Evolutionary conservation across 2,888 invertebrate species (phyloP), one percentile per base, ranked within the genome.

Genomic region (Tridacna gigas): DNA sequence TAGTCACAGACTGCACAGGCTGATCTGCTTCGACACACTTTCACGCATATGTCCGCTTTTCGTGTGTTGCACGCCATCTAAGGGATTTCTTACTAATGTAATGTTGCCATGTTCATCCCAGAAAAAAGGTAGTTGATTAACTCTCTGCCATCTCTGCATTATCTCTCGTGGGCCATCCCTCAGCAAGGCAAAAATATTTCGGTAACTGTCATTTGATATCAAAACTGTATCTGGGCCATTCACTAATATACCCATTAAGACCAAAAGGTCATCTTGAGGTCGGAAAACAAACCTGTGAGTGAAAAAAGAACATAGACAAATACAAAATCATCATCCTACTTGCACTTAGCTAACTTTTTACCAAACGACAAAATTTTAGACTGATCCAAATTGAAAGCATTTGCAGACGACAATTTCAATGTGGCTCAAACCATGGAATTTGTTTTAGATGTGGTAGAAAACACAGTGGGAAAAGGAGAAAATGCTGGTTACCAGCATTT

Each of bases 151-250:
- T 5, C 45, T 13, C 5, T 45, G 67, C 37, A 67, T 20, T 18
- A 37, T 67, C 13, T 67, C 67, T 67, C 45, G 37, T 15, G n/a
- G 2, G n/a, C 2, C 20, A 45, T 67, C 45, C 11, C 37, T 11
- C 45, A 67, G 45, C n/a, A 67, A 45, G 13, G 9, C 13, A 22
- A 67, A 18, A 5, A 45, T 37, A 18, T 67, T 45, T 22, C 67
- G 15, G 20, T 45, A 67, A 45, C 45, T 28, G 28, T 67, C 67
- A 67, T 67, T 67, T 18, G 67, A 67, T 5, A 67, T 45, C 3
- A 45, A n/a, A 4, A 67, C 28, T 37, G 67, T 67, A 5, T 67
- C 45, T 20, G 67, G 67, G 2, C 67, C 67, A 45, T 67, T 67
- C 12, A 67, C 3, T 45, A 67, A 67, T 20, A 67, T 18, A 67